Evolutionary conservation across 2,888 invertebrate genomes (phyloP).

Genomic region (Apomyelois bistriatella): DNA sequence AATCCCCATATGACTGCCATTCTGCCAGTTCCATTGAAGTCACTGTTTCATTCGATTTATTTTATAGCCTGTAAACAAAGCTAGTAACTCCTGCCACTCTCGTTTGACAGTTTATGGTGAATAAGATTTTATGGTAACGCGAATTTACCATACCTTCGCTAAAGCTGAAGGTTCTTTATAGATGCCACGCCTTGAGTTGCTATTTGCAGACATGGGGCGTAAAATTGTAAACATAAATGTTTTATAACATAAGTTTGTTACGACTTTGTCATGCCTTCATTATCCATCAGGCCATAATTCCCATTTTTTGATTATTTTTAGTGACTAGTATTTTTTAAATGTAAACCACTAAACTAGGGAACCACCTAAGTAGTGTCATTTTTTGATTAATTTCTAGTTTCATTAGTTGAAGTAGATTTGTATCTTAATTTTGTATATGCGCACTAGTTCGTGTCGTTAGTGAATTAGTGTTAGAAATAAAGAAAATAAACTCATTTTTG

Average conservation of each 20-base stretch:
- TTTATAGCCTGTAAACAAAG: conserved; percentile 74
- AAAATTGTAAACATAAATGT: conserved; percentile 1
- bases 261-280: neutral
- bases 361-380: too few species aligned
- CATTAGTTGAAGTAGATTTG: too few species aligned
- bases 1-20: conserved; percentile 4
- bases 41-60: conserved; percentile 67
- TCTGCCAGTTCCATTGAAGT: conserved; percentile 33
- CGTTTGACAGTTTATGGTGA: conserved; percentile 68
- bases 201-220: conserved; percentile 1
- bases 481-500: too few species aligned
- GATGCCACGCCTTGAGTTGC: neutral
- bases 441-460: too few species aligned
- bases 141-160: conserved; percentile 45
- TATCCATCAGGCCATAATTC: neutral
- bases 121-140: conserved; percentile 66
- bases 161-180: conserved; percentile 33
- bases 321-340: too few species aligned
- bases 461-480: too few species aligned
- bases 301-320: too few species aligned
- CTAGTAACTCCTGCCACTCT: conserved; percentile 62
- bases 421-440: too few species aligned
- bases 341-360: too few species aligned
- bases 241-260: neutral
- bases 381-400: too few species aligned